A percentile compares a stretch with the other conserved stretches of the same genome.
phyloP scores from a whole-genome alignment of 2,113 vertebrate genomes.

The Rhinolophus ferrumequinum region DNA sequence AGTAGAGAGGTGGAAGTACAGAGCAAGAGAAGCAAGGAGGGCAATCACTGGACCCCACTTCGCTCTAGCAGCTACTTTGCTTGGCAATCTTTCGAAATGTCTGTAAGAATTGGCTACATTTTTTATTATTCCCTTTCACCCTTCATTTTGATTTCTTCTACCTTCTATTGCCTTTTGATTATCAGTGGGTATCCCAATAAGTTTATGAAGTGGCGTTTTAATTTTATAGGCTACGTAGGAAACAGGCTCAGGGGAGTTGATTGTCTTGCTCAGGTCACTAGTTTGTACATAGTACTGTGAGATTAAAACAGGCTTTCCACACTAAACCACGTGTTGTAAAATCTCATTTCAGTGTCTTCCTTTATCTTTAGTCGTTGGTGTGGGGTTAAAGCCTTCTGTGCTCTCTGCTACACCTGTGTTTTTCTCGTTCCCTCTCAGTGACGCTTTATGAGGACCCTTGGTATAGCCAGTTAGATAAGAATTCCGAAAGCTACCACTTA shows the following conservation, averaged over 20 bases:
- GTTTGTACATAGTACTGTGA: neutral
- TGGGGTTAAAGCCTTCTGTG: neutral
- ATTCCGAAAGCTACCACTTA: neutral
- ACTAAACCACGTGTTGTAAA: neutral
- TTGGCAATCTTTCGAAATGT: neutral
- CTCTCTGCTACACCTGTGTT: neutral
- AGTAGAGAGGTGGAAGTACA: neutral
- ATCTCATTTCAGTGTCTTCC: neutral
- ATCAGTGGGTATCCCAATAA: neutral
- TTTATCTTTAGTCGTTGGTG: neutral
- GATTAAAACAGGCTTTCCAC: neutral
- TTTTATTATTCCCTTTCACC: neutral
- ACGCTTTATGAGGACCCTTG: neutral
- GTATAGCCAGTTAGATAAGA: neutral
- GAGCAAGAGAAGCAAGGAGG: no score
- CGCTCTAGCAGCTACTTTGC: neutral
- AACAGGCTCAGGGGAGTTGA: neutral
- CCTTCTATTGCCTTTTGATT: neutral
- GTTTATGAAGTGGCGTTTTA: neutral
- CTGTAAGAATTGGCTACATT: neutral
- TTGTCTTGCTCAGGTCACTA: neutral
- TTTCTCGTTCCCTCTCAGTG: neutral
- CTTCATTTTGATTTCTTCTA: neutral
- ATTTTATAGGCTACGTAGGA: neutral
- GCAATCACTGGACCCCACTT: neutral